Percentiles rank a stretch among this genome's conserved stretches.
Conservation (phyloP, 1,140 invertebrate species). For the Aradophagus sp. region DNA sequence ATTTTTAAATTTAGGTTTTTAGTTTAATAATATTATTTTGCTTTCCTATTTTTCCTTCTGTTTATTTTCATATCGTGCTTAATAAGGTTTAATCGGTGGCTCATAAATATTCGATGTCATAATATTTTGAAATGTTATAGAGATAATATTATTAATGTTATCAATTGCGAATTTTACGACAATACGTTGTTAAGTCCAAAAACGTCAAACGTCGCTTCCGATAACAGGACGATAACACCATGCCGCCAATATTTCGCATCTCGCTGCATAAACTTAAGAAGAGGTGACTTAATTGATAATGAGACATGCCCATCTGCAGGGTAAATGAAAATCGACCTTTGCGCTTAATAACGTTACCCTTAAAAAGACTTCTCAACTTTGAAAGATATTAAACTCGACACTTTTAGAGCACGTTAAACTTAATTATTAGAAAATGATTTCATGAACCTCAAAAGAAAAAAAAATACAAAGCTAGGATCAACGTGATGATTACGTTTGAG, state of each 20-base stretch:
- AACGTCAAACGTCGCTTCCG: slow-evolving; percentile 39
- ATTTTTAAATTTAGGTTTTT: no score
- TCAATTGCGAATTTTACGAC: slow-evolving; percentile 33
- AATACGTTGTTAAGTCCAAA: slow-evolving; percentile 49
- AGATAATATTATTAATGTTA: slow-evolving; percentile 5
- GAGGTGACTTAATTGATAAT: slow-evolving; percentile 62
- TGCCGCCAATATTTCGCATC: slow-evolving; percentile 59
- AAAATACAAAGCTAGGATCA: not conserved
- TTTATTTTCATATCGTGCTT: no score
- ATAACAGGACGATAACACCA: slow-evolving; percentile 50
- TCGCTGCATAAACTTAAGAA: slow-evolving; percentile 51
- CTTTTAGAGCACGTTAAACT: slow-evolving; percentile 18
- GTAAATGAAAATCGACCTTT: slow-evolving; percentile 43
- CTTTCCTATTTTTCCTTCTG: no score
- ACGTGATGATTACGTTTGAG: no score
- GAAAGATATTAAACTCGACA: slow-evolving; percentile 32
- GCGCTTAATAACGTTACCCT: slow-evolving; percentile 27
- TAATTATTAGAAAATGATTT: slow-evolving; percentile 23
- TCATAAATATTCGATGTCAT: not conserved
- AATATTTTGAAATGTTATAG: slow-evolving; percentile 24
- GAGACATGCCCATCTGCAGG: slow-evolving; percentile 41
- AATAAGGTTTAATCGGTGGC: no score
- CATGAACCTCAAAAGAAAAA: not conserved
- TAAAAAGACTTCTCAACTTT: slow-evolving; percentile 26
- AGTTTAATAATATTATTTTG: no score